These are phyloP conservation scores for Lamellibrachia columna DNA, from an alignment of 2,888 invertebrate species.

Conservation along the genomic window DNA sequence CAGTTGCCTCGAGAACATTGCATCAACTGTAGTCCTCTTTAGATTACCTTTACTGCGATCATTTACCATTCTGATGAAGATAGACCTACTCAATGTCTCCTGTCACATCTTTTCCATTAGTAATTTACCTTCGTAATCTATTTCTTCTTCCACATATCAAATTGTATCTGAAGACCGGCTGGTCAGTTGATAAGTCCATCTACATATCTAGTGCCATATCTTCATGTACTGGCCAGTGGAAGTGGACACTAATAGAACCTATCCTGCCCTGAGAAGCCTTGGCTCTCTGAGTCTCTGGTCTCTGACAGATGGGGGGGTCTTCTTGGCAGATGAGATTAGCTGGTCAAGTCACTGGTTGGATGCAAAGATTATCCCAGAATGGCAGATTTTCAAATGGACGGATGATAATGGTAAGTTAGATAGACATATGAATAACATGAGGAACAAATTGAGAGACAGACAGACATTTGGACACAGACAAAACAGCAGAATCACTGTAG, in stretches of 20 bases:
- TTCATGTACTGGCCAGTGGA: background rate
- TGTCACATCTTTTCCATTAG: too few species aligned
- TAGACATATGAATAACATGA: background rate
- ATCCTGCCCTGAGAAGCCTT: background rate
- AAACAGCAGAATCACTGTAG: background rate
- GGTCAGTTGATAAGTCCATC: background rate
- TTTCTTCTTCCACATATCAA: background rate
- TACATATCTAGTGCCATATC: background rate
- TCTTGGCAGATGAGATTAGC: conserved; percentile 4
- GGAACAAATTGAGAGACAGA: background rate
- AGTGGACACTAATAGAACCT: background rate
- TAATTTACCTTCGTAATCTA: background rate
- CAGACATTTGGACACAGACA: background rate
- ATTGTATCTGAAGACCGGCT: background rate
- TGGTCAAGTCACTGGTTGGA: background rate
- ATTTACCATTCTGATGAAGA: too few species aligned
- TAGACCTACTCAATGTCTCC: too few species aligned
- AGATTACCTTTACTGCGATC: too few species aligned
- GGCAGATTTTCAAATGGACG: background rate
- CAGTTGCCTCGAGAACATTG: too few species aligned
- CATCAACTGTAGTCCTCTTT: too few species aligned
- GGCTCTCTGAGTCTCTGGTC: background rate
- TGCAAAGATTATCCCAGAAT: background rate
- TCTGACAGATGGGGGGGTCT: background rate
- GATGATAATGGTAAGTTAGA: background rate